Conservation (phyloP, 2,888 invertebrate species). For the Philereme transversata region DNA sequence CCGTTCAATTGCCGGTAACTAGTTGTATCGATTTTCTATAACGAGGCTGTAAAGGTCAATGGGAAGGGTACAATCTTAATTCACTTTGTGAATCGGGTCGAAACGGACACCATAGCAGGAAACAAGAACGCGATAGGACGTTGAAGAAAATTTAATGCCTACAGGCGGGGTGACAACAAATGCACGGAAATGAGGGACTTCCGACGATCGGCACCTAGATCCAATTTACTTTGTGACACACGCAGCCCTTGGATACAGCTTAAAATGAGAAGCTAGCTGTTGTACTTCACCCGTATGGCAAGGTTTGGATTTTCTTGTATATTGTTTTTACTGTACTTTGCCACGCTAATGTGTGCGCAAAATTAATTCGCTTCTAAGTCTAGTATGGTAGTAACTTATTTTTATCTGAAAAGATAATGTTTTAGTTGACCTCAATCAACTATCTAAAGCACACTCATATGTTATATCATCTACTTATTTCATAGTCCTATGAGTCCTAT, state of each 20-base stretch:
- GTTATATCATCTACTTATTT: no score
- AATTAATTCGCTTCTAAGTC: no score
- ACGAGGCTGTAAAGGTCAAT: slow-evolving; percentile 60
- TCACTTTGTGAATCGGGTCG: slow-evolving; percentile 59
- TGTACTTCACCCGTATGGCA: not conserved
- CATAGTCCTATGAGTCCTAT: no score
- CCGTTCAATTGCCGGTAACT: slow-evolving; percentile 45
- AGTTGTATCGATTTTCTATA: slow-evolving; percentile 58
- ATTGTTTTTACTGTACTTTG: no score
- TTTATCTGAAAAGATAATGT: no score
- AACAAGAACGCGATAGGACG: slow-evolving; percentile 56
- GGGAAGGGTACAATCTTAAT: slow-evolving; percentile 63
- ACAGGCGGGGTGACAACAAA: slow-evolving; percentile 67
- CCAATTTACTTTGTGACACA: slow-evolving; percentile 62
- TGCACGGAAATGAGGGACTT: slow-evolving; percentile 79
- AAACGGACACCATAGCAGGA: slow-evolving; percentile 68
- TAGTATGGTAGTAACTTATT: no score
- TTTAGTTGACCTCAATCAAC: no score
- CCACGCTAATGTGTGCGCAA: no score
- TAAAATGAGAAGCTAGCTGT: slow-evolving; percentile 1
- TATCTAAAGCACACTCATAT: no score
- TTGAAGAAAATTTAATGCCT: slow-evolving; percentile 73
- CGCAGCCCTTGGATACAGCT: slow-evolving; percentile 16
- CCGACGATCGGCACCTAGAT: slow-evolving; percentile 74
- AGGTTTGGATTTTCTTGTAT: not conserved